Base-by-base conservation (phyloP, 2,888 invertebrate species). In the Sarcophaga subvicina region DNA sequence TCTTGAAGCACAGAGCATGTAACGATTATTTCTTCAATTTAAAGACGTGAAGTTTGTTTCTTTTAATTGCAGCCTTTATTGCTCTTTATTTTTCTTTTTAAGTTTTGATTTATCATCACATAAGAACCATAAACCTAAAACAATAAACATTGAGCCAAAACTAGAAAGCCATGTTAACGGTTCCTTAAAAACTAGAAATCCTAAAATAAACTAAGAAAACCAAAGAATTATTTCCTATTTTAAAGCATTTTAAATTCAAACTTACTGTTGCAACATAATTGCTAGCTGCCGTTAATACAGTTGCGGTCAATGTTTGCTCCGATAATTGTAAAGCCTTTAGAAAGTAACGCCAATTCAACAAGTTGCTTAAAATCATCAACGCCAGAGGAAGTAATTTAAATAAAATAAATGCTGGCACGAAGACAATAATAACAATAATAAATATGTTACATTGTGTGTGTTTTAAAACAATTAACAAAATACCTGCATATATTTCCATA, bases 161-260 rank as follows among this genome's bases (percentile, higher is more conserved):
- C 96, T 96, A 96, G 97, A 97, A 59, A 94, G 91, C 8, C 95
- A 72, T 0, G 96, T 95, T 0, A 96, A 95, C 0, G 94, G 94
- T 92, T 98, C 98, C 25, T 94, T 94, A 92, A 97, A 97, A 64
- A 97, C 89, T 10, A 95, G 84, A 77, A 95, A 94, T 5, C 97
- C 97, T 80, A 96, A 94, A 60, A 96, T 83, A 66, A 97, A 97
- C 98, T 97, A 93, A 60, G 93, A 93, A 89, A 89, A 89, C 89
- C 14, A 37, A 66, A 20, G 45, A 54, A 47, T n/a, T n/a, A 11
- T 20, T 0, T 5, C 6, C 6, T 8, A 22, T 3, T 62, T 64
- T 25, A 64, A 64, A 22, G 12, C 17, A 67, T 67, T 17, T 64
- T 10, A 25, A 59, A 59, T 3, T 14, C 11, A 49, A 71, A 72